phyloP scores from a whole-genome alignment of 2,888 invertebrate species.

The Meandrusa payeni region DNA sequence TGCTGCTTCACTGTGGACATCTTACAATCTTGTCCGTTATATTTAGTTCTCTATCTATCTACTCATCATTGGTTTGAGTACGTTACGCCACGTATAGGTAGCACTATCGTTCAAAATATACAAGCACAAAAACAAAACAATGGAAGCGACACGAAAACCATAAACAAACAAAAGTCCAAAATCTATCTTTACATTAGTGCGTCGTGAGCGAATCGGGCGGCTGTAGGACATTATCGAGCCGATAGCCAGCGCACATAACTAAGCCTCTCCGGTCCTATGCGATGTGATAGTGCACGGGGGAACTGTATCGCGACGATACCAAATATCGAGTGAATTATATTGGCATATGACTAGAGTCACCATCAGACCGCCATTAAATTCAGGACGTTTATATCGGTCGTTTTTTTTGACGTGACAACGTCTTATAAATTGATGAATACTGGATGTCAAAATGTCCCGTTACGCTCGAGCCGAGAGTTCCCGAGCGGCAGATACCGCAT shows the following conservation, averaged over 20 bases:
- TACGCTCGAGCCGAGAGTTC: no score
- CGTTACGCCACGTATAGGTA: no score
- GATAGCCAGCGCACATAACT: constrained; percentile 63
- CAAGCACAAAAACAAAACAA: constrained; percentile 19
- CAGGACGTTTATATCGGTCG: no score
- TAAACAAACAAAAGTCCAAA: constrained; percentile 41
- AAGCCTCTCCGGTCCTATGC: constrained; percentile 50
- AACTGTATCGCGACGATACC: constrained; percentile 68
- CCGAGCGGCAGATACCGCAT: no score
- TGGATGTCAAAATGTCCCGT: no score
- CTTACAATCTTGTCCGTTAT: no score
- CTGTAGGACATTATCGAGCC: constrained; percentile 61
- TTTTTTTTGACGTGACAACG: no score
- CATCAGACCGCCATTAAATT: constrained; percentile 36
- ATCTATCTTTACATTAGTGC: constrained; percentile 37
- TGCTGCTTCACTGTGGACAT: no score
- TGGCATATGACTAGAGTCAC: constrained; percentile 31
- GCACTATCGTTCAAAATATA: neutral
- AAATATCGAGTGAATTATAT: constrained; percentile 61
- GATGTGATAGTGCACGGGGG: constrained; percentile 59
- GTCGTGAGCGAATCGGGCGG: constrained; percentile 38
- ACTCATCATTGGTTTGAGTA: no score
- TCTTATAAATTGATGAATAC: no score
- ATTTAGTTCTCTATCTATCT: no score
- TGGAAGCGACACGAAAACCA: constrained; percentile 26